Evolutionary conservation across 2,888 invertebrate species (phyloP), one percentile per base, ranked within the genome.

Genomic region (Seira musarum): DNA sequence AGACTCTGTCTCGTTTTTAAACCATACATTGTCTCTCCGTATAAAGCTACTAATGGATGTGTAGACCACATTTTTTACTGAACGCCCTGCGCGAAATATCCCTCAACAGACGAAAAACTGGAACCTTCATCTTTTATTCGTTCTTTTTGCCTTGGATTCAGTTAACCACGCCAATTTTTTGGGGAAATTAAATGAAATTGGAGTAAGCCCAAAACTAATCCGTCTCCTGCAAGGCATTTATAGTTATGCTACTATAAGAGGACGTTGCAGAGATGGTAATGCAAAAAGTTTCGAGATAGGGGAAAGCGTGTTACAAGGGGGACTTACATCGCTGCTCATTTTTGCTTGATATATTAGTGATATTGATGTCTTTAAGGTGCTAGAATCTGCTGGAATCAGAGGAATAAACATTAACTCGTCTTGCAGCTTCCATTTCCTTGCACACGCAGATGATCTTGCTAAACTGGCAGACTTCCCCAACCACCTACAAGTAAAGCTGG

Each of bases 151-250:
- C 1, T 80, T 70, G 46, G 80, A 80, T 35, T 21, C 24, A 8
- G 57, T 80, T 8, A 40, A 24, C 19, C 66, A 73, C n/a, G 65
- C 46, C 1, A 67, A 75, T 6, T 15, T 80, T 13, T 80, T 74
- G 80, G 13, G 24, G 6, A 80, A 80, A 19, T 15, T 80, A 10
- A 19, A 21, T 21, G 25, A 66, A 3, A 2, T 70, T 25, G 74
- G 70, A 22, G 5, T 80, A 0, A 80, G 80, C 49, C n/a, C n/a
- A 0, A 69, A 74, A 19, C 65, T 74, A n/a, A 73, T 66, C 2
- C 0, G 15, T 17, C 3, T 46, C 17, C 22, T 72, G 8, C 35
- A 46, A 22, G 15, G 30, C 0, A 10, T 72, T 2, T 72, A 72
- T 19, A 13, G 15, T 3, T 2, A 22, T 21, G 72, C 72, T 0